A percentile compares a stretch with the other conserved stretches of the same genome.
These are phyloP conservation scores for Himalopsyche kuldschensis DNA, from an alignment of 2,888 invertebrate genomes.

Conservation along the genomic window DNA sequence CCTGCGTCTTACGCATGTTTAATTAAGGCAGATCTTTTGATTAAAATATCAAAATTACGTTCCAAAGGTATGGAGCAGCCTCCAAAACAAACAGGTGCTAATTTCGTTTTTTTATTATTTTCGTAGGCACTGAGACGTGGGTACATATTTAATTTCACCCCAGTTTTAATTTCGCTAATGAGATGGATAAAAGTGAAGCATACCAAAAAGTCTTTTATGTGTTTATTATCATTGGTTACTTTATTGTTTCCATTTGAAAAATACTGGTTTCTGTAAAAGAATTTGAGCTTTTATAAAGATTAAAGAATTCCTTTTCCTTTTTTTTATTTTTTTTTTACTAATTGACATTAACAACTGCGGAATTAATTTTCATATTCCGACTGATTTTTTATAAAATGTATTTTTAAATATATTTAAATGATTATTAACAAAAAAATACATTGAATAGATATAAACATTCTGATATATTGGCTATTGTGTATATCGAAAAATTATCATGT, in stretches of 20 bases:
- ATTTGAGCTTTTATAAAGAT: neutral
- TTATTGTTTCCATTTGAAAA: neutral
- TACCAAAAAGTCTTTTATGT: neutral
- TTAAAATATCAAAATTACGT: constrained; percentile 18
- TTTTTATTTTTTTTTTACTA: neutral
- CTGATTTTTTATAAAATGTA: neutral
- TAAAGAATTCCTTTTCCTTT: neutral
- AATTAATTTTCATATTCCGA: neutral
- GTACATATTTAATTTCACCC: neutral
- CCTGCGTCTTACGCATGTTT: neutral
- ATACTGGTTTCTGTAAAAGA: neutral
- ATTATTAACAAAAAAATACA: too few species aligned
- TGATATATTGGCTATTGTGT: too few species aligned
- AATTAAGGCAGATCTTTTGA: constrained; percentile 21
- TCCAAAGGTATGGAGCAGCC: constrained; percentile 7
- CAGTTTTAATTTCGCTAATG: neutral
- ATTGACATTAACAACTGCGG: neutral
- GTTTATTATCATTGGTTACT: neutral
- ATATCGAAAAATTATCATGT: too few species aligned
- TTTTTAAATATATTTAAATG: too few species aligned
- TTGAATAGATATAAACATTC: too few species aligned
- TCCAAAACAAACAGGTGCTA: neutral
- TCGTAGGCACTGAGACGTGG: neutral
- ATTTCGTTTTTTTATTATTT: neutral
- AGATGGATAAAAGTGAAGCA: neutral